Percentiles rank a stretch among this genome's conserved stretches.
phyloP scores from a whole-genome alignment of 2,797 vertebrate genomes.

The Melanotaenia trifasciata region DNA sequence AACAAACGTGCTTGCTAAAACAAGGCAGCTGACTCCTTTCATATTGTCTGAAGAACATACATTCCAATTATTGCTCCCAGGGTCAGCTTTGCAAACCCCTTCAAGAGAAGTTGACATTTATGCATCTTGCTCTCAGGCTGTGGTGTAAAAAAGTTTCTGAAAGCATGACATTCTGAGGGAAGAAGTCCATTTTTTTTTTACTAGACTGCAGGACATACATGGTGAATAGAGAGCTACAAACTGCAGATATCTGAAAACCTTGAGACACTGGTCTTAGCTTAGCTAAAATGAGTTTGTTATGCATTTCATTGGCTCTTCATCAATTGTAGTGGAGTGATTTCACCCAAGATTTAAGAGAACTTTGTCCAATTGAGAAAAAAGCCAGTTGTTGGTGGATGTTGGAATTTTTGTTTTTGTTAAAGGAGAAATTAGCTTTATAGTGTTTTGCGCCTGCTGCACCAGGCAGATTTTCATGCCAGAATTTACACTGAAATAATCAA shows the following conservation, averaged over 20 bases:
- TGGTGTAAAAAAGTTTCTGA: background rate
- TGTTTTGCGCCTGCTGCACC: background rate
- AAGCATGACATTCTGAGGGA: background rate
- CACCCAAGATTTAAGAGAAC: background rate
- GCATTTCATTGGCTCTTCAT: no score
- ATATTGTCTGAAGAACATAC: background rate
- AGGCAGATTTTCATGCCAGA: background rate
- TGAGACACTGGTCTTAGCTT: background rate
- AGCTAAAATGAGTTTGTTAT: no score
- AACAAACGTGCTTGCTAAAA: background rate
- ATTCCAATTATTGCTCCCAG: background rate
- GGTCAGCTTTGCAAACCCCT: background rate
- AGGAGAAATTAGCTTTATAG: no score
- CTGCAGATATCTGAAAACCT: background rate
- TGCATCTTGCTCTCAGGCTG: background rate
- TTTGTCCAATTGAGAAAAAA: background rate
- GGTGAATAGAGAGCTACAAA: no score
- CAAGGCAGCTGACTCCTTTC: background rate
- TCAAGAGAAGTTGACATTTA: background rate
- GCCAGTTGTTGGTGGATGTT: no score
- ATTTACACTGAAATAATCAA: no score
- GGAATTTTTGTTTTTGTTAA: no score
- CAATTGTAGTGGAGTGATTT: no score
- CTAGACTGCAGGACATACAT: no score
- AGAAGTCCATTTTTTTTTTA: no score